Evolutionary conservation across 2,888 invertebrate species (phyloP), one percentile per base, ranked within the genome.

Genomic region (Diaprepes abbreviatus): DNA sequence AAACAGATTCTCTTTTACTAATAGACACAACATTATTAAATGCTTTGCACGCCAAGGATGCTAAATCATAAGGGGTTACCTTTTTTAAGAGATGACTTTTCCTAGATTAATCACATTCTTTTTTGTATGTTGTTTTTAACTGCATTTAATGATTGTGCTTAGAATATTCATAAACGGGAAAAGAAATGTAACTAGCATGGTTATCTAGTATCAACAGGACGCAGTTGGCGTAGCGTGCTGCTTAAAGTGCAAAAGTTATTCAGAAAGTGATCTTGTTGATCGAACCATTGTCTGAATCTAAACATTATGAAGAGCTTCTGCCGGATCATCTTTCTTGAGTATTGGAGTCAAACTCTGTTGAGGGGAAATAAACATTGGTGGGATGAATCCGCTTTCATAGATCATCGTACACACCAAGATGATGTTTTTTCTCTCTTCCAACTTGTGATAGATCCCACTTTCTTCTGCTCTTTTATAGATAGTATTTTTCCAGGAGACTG

Each of bases 341-440:
- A 72, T 66, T 9, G 81, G 80, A 45, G 80, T 81, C 81, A 83
- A 76, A 64, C 82, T 81, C 72, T 85, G 81, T 19, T 84, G 63
- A 0, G 84, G 84, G 66, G 81, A 86, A 52, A 86, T 85, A 74
- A 85, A 85, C 83, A 86, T 83, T 1, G 85, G 85, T 4, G 85
- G 84, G 21, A 85, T 76, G 72, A 74, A 85, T 10, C 66, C 55
- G 7, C 85, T 81, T 45, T 81, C 76, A 72, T 81, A 80, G 75
- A 74, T 78, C 17, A 77, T 69, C 40, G 72, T 66, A 17, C 69
- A 72, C 40, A 75, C 70, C 40, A 75, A 63, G 36, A 77, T 79
- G 5, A 77, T 65, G 43, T 69, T 68, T 50, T 17, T 12, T 7
- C 76, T 24, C 24, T 24, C 24, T 24, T 5, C 5, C 24, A 24